These are phyloP conservation scores for Cataglyphis albicans DNA, from an alignment of 2,888 invertebrate genomes.

Conservation along the genomic window DNA sequence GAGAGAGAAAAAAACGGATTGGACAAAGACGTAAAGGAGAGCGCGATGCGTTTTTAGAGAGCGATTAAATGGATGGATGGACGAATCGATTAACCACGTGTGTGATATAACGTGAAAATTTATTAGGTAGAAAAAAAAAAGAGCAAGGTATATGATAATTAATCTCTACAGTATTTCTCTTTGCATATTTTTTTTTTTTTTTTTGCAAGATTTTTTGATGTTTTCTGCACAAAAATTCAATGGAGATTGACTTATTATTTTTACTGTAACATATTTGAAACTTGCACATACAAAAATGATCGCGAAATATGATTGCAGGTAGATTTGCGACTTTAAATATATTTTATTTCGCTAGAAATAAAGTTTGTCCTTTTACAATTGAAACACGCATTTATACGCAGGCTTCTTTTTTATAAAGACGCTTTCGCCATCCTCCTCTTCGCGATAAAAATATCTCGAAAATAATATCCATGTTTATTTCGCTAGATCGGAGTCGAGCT, in stretches of 20 bases:
- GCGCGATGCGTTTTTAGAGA: constrained; percentile 24
- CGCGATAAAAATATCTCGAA: constrained; percentile 32
- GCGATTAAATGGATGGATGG: constrained; percentile 12
- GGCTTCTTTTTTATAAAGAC: neutral
- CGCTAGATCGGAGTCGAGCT: constrained; percentile 11
- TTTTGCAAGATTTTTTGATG: no score
- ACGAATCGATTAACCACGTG: constrained; percentile 44
- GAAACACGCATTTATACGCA: neutral
- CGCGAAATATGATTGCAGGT: neutral
- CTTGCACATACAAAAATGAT: neutral
- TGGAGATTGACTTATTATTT: neutral
- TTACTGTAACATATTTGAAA: neutral
- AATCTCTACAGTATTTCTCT: neutral
- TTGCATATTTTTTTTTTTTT: neutral
- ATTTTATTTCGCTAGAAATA: neutral
- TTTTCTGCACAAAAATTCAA: neutral
- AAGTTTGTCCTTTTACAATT: neutral
- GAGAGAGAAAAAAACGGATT: constrained; percentile 7
- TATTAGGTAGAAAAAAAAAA: constrained; percentile 12
- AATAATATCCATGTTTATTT: constrained; percentile 41
- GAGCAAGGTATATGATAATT: neutral
- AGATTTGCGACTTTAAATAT: neutral
- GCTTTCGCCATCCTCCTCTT: neutral
- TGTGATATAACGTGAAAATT: constrained; percentile 24
- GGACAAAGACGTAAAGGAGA: constrained; percentile 13